phyloP scores from a whole-genome alignment of 2,113 vertebrate genomes.

The Todiramphus saurophagus region DNA sequence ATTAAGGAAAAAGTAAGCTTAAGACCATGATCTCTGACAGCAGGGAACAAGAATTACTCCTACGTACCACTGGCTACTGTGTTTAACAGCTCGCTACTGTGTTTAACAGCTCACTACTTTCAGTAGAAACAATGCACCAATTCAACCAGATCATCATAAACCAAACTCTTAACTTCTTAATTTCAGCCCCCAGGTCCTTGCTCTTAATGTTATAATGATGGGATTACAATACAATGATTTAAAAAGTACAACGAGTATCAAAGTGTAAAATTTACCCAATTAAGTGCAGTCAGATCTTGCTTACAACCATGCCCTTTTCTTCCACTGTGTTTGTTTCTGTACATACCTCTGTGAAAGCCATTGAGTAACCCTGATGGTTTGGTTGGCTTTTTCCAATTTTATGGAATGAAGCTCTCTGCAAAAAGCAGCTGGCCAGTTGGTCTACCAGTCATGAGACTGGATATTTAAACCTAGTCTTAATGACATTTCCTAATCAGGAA shows the following conservation, averaged over 20 bases:
- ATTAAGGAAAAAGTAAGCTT: background rate
- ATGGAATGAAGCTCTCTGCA: background rate
- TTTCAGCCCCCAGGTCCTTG: slow-evolving; percentile 8
- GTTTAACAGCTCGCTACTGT: background rate
- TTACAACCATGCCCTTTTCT: background rate
- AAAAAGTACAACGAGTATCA: background rate
- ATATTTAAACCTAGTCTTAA: background rate
- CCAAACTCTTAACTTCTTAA: slow-evolving; percentile 45
- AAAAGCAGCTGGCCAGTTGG: background rate
- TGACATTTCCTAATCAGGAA: background rate
- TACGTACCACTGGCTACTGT: background rate
- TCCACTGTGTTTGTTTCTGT: background rate
- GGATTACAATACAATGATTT: slow-evolving; percentile 15
- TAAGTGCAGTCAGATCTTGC: background rate
- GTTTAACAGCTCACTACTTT: background rate
- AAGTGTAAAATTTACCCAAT: background rate
- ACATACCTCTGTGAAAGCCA: background rate
- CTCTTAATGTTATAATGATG: slow-evolving; percentile 34
- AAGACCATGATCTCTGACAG: background rate
- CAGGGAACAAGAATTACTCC: slow-evolving; percentile 38
- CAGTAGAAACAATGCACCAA: slow-evolving; percentile 14
- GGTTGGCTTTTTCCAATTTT: background rate
- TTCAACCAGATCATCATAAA: slow-evolving; percentile 47
- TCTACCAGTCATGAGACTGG: background rate
- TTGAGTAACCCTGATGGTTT: background rate